Conservation (phyloP, 2,888 invertebrate genomes). For the Dynastes tityus region DNA sequence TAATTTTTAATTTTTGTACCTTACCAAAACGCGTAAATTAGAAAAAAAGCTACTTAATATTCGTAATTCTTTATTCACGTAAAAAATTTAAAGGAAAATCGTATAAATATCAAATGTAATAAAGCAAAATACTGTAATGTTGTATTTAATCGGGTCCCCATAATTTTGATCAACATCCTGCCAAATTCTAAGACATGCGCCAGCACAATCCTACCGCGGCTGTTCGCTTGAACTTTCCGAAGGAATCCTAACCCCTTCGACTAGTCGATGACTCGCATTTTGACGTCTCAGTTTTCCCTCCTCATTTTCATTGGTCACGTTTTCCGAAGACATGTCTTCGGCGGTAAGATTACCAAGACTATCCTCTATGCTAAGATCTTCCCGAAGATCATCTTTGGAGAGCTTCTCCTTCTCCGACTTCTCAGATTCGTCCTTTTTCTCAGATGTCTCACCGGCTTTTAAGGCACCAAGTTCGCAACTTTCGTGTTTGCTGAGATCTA, state of each 20-base stretch:
- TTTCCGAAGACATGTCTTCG: neutral
- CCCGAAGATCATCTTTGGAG: neutral
- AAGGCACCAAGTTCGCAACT: neutral
- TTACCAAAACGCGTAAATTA: no score
- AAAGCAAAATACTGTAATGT: no score
- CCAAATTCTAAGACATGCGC: no score
- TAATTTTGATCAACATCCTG: no score
- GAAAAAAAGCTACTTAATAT: no score
- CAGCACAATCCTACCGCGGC: neutral
- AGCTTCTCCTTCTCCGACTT: neutral
- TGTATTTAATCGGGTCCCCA: no score
- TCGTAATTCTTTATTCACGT: no score
- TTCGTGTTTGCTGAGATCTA: neutral
- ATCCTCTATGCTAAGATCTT: neutral
- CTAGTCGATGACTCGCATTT: constrained; percentile 33
- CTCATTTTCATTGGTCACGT: constrained; percentile 13
- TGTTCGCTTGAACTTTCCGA: constrained; percentile 15
- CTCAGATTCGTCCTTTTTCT: neutral
- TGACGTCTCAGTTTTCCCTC: constrained; percentile 28
- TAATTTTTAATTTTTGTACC: no score
- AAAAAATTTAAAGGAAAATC: no score
- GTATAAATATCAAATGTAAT: no score
- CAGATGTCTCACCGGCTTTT: neutral
- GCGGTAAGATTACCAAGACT: neutral
- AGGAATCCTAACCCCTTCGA: constrained; percentile 29